Percentiles rank a stretch among this genome's conserved stretches.
phyloP scores from a whole-genome alignment of 2,888 invertebrate genomes.

The Caenorhabditis sulstoni region DNA sequence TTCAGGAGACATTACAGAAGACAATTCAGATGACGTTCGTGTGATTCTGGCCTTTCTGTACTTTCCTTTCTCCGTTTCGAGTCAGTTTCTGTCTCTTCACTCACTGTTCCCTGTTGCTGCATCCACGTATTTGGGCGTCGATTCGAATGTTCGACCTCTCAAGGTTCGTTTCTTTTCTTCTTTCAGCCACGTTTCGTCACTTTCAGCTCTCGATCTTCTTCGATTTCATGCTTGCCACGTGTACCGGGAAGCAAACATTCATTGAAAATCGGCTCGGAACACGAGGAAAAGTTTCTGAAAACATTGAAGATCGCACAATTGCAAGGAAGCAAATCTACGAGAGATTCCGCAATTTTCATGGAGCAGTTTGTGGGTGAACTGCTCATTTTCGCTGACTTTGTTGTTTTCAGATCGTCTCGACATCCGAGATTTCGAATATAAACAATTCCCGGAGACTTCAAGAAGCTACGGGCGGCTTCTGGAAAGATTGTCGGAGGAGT shows the following conservation, averaged over 20 bases:
- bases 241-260: slow-evolving; percentile 77
- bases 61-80: slow-evolving; percentile 82
- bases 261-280: slow-evolving; percentile 80
- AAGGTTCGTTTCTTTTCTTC: slow-evolving; percentile 11
- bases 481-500: background rate
- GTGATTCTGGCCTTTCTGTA: slow-evolving; percentile 80
- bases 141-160: slow-evolving; percentile 81
- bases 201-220: slow-evolving; percentile 83
- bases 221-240: slow-evolving; percentile 83
- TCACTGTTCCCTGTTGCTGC: slow-evolving; percentile 82
- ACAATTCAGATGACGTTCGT: background rate
- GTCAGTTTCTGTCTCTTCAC: slow-evolving; percentile 81
- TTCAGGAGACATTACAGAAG: background rate
- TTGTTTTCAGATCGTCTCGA: slow-evolving; percentile 6
- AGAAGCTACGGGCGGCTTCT: background rate
- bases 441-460: background rate
- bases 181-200: background rate
- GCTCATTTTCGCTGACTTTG: background rate
- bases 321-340: slow-evolving; percentile 52
- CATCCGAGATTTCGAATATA: slow-evolving; percentile 3
- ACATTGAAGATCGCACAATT: slow-evolving; percentile 21
- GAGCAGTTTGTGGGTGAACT: slow-evolving; percentile 6
- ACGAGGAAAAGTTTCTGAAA: slow-evolving; percentile 65
- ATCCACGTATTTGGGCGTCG: slow-evolving; percentile 83
- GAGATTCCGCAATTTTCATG: background rate